phyloP scores from a whole-genome alignment of 23 tunicate species.

The Trididemnum nubilum region DNA sequence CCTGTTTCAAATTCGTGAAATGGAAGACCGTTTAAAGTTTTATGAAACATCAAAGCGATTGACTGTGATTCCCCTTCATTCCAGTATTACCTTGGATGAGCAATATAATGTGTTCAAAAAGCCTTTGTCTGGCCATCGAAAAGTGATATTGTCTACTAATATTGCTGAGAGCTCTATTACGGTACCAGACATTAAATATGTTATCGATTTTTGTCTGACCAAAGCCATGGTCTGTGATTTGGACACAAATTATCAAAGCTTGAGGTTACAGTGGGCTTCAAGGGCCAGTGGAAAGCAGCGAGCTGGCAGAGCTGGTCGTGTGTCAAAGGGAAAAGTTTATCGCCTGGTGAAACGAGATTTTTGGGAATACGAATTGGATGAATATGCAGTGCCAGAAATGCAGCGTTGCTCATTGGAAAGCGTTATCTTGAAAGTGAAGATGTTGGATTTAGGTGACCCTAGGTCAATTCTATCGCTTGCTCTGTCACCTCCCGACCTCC shows the following conservation, averaged over 20 bases:
- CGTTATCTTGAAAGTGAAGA: conserved; percentile 68
- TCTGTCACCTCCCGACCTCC: conserved; percentile 80
- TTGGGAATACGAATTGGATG: conserved; percentile 46
- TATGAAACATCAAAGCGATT: conserved; percentile 33
- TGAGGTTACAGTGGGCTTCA: conserved; percentile 88
- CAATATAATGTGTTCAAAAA: conserved; percentile 59
- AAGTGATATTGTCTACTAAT: conserved; percentile 89
- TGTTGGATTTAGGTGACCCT: conserved; percentile 79
- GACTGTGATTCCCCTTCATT: conserved; percentile 73
- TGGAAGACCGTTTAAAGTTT: conserved; percentile 63
- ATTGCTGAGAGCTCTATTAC: conserved; percentile 97
- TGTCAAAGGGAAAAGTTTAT: conserved; percentile 69
- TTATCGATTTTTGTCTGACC: conserved; percentile 91
- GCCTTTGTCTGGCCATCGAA: conserved; percentile 64
- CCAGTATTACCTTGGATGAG: conserved; percentile 75
- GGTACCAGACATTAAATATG: conserved; percentile 89
- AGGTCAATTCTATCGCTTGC: conserved; percentile 65
- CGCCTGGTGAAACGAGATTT: conserved; percentile 53
- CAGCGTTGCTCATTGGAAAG: conserved; percentile 78
- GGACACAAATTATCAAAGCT: conserved; percentile 80
- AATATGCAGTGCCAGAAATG: conserved; percentile 71
- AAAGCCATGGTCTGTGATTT: conserved; percentile 59
- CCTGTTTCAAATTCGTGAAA: conserved; percentile 58
- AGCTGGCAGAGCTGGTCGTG: conserved; percentile 90
- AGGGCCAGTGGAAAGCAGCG: conserved; percentile 75